Evolutionary conservation across 2,888 invertebrate genomes (phyloP), one percentile per base, ranked within the genome.

Genomic region (Parapristionchus giblindavisi): DNA sequence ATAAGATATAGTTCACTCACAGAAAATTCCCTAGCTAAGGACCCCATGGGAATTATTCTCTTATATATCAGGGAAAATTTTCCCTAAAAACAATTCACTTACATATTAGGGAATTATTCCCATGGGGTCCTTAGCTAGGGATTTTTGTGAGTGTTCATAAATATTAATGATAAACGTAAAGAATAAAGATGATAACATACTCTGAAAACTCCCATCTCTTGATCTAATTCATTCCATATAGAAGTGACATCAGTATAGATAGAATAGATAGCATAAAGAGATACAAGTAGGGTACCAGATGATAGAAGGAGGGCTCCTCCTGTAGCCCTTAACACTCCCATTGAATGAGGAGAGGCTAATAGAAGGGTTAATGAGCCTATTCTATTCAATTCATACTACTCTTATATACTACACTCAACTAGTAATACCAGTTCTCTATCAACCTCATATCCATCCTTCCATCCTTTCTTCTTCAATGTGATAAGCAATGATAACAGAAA

Each of bases 161-260:
- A n/a, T n/a, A n/a, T n/a, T n/a, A n/a, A n/a, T n/a, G n/a, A n/a
- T n/a, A n/a, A n/a, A n/a, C n/a, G n/a, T n/a, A n/a, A n/a, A n/a
- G n/a, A n/a, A n/a, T n/a, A n/a, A n/a, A n/a, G n/a, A n/a, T n/a
- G 4, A 29, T 3, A 24, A 60, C 60, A 1, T 61, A 81, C 83
- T 80, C 80, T 83, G 76, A 80, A 83, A 40, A 77, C 75, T 56
- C 80, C 80, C 80, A 83, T 83, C 63, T 83, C 83, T 34, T 76
- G 72, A 73, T 83, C 83, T 63, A 83, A 79, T 68, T 83, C 79
- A 36, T 73, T 71, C 83, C 83, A 83, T 71, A 83, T 83, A 43
- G 77, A 73, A 61, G 80, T 79, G 63, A 83, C 81, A 77, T 83
- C 83, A 29, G 77, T 77, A 77, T 83, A 83, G 78, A 83, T 80